Percentiles rank a stretch among this genome's conserved stretches.
These are phyloP conservation scores for Euura saliciscinereae DNA, from an alignment of 1,140 invertebrate species.

Conservation along the genomic window DNA sequence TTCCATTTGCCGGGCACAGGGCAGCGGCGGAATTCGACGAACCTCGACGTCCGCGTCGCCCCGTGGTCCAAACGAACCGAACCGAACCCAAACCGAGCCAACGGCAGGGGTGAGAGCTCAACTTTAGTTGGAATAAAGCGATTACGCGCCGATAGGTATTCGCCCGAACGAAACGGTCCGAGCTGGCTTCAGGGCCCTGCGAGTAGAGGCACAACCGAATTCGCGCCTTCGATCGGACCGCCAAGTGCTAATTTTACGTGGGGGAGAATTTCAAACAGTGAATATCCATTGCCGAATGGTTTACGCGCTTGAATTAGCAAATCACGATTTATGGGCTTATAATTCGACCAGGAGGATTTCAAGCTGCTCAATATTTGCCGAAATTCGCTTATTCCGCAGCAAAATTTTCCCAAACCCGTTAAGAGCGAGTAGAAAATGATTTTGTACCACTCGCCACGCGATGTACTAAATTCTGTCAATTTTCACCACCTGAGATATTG, in stretches of 20 bases:
- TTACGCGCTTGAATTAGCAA: background rate
- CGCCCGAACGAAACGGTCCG: background rate
- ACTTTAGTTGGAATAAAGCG: conserved; percentile 7
- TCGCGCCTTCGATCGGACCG: conserved; percentile 4
- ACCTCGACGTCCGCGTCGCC: no score
- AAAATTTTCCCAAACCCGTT: no score
- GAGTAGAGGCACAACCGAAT: background rate
- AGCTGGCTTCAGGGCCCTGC: background rate
- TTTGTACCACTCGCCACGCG: no score
- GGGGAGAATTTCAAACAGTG: background rate
- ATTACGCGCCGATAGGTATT: conserved; percentile 2
- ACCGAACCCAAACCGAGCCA: background rate
- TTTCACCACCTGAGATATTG: no score
- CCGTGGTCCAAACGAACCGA: background rate
- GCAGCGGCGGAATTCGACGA: background rate
- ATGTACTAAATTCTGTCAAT: no score
- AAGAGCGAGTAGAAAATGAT: no score
- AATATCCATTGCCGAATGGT: background rate
- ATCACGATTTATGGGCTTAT: no score
- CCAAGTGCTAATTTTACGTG: background rate
- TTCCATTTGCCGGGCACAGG: conserved; percentile 4
- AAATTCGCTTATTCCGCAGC: no score
- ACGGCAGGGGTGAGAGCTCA: background rate
- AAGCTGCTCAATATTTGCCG: no score
- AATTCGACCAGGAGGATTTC: no score